phyloP scores from a whole-genome alignment of 30 jellyfish, hydroid and myxozoan species.

The Pelagia noctiluca region DNA sequence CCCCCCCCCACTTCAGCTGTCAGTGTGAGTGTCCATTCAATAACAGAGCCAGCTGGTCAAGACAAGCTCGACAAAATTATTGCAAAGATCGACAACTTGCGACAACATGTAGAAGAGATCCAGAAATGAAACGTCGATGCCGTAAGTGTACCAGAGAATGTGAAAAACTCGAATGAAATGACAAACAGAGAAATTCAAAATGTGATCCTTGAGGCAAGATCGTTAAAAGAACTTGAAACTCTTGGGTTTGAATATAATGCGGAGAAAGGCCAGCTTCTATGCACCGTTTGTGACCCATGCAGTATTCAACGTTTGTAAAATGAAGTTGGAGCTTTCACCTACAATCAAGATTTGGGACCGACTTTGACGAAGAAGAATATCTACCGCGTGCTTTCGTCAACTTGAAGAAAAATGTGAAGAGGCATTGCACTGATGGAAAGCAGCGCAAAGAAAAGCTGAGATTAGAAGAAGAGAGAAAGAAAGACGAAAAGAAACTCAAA shows the following conservation, averaged over 20 bases:
- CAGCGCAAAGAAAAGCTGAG: conserved; percentile 22
- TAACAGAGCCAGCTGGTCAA: conserved; percentile 21
- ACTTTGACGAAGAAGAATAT: conserved; percentile 23
- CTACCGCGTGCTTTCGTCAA: conserved; percentile 39
- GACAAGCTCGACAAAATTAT: too few relatives aligned
- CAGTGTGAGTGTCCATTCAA: conserved; percentile 8
- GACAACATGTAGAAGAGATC: conserved; percentile 33
- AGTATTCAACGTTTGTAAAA: background rate
- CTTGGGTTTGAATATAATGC: conserved; percentile 35
- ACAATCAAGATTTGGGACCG: background rate
- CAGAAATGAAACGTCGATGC: background rate
- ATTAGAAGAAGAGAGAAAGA: conserved; percentile 32
- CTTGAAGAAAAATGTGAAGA: conserved; percentile 39
- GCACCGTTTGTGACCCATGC: conserved; percentile 1
- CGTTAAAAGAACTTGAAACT: conserved; percentile 34
- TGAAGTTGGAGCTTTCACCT: conserved; percentile 3
- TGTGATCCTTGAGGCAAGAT: conserved; percentile 25
- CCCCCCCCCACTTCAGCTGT: background rate
- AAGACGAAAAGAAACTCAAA: background rate
- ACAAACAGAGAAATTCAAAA: conserved; percentile 15
- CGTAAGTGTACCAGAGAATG: too few relatives aligned
- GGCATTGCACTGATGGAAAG: conserved; percentile 27
- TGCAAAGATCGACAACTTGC: too few relatives aligned
- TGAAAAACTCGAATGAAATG: background rate
- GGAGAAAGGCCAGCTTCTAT: conserved; percentile 18